Evolutionary conservation across 2,797 vertebrate genomes (phyloP).

Genomic region (Propithecus deckenii): DNA sequence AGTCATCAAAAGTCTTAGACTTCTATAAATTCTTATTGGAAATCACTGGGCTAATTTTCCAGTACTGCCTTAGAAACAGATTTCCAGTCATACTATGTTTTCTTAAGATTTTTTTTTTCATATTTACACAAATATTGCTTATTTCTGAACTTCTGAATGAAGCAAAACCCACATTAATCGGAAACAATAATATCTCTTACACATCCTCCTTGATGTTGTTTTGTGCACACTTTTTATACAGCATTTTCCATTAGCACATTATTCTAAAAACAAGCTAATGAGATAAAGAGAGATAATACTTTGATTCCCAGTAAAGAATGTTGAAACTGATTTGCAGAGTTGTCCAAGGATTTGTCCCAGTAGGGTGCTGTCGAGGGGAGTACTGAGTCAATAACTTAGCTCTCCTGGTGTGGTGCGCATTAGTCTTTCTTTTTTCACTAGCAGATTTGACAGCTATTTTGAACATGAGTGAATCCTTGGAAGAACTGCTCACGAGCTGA

Average conservation of each 20-base stretch:
- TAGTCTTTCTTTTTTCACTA: background rate
- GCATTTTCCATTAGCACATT: background rate
- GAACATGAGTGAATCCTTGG: background rate
- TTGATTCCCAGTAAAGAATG: background rate
- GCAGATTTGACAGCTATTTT: background rate
- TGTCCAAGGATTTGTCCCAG: background rate
- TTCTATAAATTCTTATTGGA: background rate
- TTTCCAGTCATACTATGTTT: background rate
- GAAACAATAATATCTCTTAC: background rate
- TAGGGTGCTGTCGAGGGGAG: background rate
- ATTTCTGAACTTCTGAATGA: slow-evolving; percentile 7
- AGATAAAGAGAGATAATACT: background rate
- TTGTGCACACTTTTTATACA: background rate
- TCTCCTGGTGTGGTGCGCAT: background rate
- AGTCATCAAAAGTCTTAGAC: background rate
- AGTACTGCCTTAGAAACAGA: background rate
- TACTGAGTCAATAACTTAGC: background rate
- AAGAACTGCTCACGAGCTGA: background rate
- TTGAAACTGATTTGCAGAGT: background rate
- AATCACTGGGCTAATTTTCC: background rate
- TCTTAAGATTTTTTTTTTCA: background rate
- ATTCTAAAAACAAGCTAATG: background rate
- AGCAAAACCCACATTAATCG: background rate
- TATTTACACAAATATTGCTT: background rate
- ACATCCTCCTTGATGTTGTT: background rate